phyloP scores from a whole-genome alignment of 2,797 vertebrate genomes.

The Cynodonichthys magdalenae region DNA sequence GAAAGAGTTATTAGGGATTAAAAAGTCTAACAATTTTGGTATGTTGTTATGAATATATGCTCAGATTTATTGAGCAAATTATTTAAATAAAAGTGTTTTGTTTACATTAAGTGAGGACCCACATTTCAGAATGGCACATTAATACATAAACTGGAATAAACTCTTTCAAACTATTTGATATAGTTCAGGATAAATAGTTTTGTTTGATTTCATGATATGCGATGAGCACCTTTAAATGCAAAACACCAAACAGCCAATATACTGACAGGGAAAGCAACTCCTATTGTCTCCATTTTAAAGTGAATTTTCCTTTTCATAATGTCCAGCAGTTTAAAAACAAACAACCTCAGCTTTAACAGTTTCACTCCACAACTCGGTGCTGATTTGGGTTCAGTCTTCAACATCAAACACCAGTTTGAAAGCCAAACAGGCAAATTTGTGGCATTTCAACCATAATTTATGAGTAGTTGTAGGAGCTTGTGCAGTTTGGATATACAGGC shows the following conservation, averaged over 20 bases:
- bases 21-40: too few species aligned
- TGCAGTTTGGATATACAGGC: conserved; percentile 22
- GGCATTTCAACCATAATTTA: conserved; percentile 57
- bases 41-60: too few species aligned
- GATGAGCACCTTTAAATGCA: neutral
- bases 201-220: too few species aligned
- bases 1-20: too few species aligned
- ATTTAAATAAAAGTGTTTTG: too few species aligned
- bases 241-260: neutral
- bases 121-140: too few species aligned
- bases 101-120: too few species aligned
- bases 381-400: conserved; percentile 30
- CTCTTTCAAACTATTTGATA: too few species aligned
- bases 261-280: neutral
- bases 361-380: neutral
- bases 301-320: neutral
- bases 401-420: conserved; percentile 42
- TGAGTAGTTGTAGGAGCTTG: conserved; percentile 42
- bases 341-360: conserved; percentile 16
- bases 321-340: neutral
- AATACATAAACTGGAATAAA: too few species aligned
- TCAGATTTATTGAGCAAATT: too few species aligned
- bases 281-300: neutral
- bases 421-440: conserved; percentile 45
- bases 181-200: too few species aligned